A percentile compares a stretch with the other conserved stretches of the same genome.
Evolutionary conservation across 2,113 vertebrate species (phyloP).

Genomic region (Theristicus caerulescens): DNA sequence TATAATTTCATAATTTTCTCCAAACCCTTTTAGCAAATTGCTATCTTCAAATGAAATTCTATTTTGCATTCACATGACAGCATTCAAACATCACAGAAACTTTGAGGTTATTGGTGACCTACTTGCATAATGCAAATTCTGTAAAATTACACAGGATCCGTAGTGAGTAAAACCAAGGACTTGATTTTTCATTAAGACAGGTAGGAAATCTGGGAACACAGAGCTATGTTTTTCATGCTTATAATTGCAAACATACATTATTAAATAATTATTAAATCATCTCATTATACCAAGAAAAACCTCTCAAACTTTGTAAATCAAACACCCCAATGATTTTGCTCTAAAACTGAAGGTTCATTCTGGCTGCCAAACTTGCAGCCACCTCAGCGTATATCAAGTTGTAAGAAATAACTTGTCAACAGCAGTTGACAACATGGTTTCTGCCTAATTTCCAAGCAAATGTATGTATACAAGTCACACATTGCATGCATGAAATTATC

Average conservation of each 20-base stretch:
- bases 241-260: background rate
- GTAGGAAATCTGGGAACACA: background rate
- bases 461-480: background rate
- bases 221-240: background rate
- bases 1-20: constrained; percentile 25
- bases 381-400: background rate
- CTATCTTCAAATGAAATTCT: constrained; percentile 42
- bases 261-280: background rate
- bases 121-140: constrained; percentile 27
- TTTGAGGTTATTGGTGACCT: constrained; percentile 38
- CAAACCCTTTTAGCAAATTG: constrained; percentile 17
- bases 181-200: background rate
- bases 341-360: background rate
- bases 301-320: background rate
- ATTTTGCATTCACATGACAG: constrained; percentile 41
- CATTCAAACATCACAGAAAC: constrained; percentile 25
- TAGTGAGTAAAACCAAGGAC: background rate
- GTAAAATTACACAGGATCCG: background rate
- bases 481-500: background rate
- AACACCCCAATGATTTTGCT: background rate
- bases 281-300: background rate
- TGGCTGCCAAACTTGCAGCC: background rate
- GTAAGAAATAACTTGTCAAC: background rate
- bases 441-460: background rate
- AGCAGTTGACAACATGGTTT: background rate